Percentiles rank a stretch among this genome's conserved stretches.
These are phyloP conservation scores for Gorsachius magnificus DNA, from an alignment of 2,797 vertebrate genomes.

Conservation along the genomic window DNA sequence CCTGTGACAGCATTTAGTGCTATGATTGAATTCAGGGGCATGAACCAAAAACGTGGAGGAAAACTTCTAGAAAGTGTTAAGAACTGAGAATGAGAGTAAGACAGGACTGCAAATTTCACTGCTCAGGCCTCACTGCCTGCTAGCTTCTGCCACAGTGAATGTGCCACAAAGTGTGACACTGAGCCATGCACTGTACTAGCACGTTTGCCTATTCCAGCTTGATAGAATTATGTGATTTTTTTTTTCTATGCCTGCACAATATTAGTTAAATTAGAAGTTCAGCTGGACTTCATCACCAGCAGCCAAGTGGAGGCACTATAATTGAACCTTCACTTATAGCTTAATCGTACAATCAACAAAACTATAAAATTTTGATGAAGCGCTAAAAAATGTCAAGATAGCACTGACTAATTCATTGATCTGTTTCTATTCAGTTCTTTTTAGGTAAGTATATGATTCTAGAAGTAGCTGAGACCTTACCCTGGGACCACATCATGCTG, in stretches of 20 bases:
- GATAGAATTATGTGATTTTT: not conserved
- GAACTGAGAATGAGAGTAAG: not conserved
- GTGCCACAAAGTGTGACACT: not conserved
- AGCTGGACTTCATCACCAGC: not conserved
- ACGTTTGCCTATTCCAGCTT: not conserved
- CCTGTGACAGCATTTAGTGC: not conserved
- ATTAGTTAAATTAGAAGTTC: not conserved
- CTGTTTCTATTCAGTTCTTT: not conserved
- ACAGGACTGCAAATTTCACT: not conserved
- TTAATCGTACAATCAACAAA: not conserved
- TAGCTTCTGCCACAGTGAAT: not conserved
- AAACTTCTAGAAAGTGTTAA: not conserved
- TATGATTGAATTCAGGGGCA: not conserved
- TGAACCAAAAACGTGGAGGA: not conserved
- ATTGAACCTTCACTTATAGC: not conserved
- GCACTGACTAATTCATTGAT: not conserved
- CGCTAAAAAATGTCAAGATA: not conserved
- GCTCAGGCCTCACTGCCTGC: fast-evolving
- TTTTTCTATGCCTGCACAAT: not conserved
- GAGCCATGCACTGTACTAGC: no score
- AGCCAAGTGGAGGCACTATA: not conserved
- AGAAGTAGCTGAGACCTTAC: not conserved
- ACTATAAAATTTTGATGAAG: not conserved
- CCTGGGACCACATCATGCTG: not conserved
- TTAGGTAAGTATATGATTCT: not conserved